Evolutionary conservation across 2,113 vertebrate genomes (phyloP).

Genomic region (Epinephelus lanceolatus): DNA sequence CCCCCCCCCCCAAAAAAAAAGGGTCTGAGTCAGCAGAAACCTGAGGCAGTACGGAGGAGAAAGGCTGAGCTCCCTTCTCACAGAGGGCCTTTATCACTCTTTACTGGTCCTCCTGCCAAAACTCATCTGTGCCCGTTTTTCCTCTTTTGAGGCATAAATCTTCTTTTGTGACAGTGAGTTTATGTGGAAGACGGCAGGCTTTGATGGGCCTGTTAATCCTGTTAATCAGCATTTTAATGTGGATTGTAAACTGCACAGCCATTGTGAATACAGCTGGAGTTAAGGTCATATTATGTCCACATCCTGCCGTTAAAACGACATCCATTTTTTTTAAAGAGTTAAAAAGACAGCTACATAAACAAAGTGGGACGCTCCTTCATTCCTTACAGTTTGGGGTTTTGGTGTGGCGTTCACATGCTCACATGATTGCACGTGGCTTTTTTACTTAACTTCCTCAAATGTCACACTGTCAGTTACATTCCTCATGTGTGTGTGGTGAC

Average conservation of each 20-base stretch:
- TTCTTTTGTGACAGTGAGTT: constrained; percentile 35
- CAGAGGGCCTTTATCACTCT: constrained; percentile 53
- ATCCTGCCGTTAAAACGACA: background rate
- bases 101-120: constrained; percentile 38
- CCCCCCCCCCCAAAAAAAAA: constrained; percentile 41
- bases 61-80: constrained; percentile 27
- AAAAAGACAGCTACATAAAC: constrained; percentile 9
- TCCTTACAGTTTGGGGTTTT: background rate
- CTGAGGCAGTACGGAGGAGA: constrained; percentile 61
- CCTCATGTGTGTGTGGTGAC: constrained; percentile 11
- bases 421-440: constrained; percentile 48
- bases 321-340: background rate
- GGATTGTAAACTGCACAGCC: constrained; percentile 3
- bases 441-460: constrained; percentile 53
- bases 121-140: constrained; percentile 20
- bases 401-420: constrained; percentile 27
- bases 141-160: constrained; percentile 37
- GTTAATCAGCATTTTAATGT: constrained; percentile 41
- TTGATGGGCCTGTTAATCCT: constrained; percentile 22
- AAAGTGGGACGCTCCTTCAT: constrained; percentile 12
- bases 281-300: constrained; percentile 17
- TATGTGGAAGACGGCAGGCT: constrained; percentile 6
- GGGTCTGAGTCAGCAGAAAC: constrained; percentile 82
- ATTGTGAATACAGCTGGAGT: background rate
- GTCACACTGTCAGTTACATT: constrained; percentile 53